Conservation (phyloP, 2,797 vertebrate species). For the Enteromius unitaeniatus region DNA sequence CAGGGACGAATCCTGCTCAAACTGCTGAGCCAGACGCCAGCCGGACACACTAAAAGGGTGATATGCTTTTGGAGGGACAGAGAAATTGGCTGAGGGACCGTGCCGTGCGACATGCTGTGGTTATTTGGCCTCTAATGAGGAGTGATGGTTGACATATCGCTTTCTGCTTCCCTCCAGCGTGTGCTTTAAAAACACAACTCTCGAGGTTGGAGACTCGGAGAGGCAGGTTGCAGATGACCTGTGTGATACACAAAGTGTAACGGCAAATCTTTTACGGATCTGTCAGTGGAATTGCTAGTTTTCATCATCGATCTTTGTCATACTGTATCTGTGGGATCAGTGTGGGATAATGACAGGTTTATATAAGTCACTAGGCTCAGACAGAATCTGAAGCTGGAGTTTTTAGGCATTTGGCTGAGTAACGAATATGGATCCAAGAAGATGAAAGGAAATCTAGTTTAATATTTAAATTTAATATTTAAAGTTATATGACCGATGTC, state of each 20-base stretch:
- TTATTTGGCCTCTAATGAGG: slow-evolving; percentile 48
- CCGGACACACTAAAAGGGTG: slow-evolving; percentile 15
- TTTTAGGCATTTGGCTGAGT: slow-evolving; percentile 2
- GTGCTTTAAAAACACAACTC: slow-evolving; percentile 35
- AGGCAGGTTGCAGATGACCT: slow-evolving; percentile 19
- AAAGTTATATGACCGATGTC: background rate
- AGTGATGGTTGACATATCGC: slow-evolving; percentile 44
- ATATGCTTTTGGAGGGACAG: slow-evolving; percentile 27
- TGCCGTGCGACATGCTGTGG: slow-evolving; percentile 23
- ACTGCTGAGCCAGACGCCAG: slow-evolving; percentile 45
- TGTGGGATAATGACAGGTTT: background rate
- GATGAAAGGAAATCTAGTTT: background rate
- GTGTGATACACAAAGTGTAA: slow-evolving; percentile 3
- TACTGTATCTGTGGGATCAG: background rate
- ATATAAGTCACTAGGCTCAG: slow-evolving; percentile 4
- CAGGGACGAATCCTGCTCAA: slow-evolving; percentile 9
- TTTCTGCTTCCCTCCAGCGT: slow-evolving; percentile 28
- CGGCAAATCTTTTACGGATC: background rate
- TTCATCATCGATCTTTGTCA: slow-evolving; percentile 3
- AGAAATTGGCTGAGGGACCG: slow-evolving; percentile 39
- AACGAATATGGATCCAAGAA: background rate
- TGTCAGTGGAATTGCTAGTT: background rate
- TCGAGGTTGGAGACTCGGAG: background rate
- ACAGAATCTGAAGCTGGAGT: background rate
- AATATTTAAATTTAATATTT: too few species aligned